Base-by-base conservation (phyloP, 2,797 vertebrate genomes). In the Pangasius macronema region DNA sequence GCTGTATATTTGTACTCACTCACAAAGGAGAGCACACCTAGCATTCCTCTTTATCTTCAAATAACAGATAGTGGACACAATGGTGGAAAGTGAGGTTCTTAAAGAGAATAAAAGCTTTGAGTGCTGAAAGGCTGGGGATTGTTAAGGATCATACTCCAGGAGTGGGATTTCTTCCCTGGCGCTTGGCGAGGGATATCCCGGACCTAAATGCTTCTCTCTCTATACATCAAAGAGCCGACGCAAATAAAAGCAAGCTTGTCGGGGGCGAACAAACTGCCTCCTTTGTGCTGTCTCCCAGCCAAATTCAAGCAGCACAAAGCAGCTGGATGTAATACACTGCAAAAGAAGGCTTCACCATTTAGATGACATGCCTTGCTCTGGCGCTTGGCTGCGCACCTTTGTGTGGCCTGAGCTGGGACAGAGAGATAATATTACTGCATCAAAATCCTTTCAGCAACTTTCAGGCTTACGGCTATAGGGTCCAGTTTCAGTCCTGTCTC, bases 171-270 rank as follows among this genome's bases (percentile, higher is more conserved):
- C 94, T 94, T 90, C 84, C 93, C 93, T 94, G 92, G 95, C 95
- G 93, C 94, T 96, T 92, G 94, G 93, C 61, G 89, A 95, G 93
- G 89, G 94, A 95, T 95, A 96, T 94, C 95, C 94, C 92, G 92
- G 76, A 93, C 94, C 95, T 94, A 94, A 94, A 95, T 85, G 87
- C 83, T 87, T 84, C 81, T 93, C 95, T 95, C 94, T 95, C 94
- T 94, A 94, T 94, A 96, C 96, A 95, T 96, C 96, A 96, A 96
- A 96, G 95, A 86, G 91, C 92, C 85, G 89, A 88, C 83, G 70
- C 93, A 95, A 95, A 96, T 96, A 96, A 96, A 96, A 96, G 95
- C 93, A 95, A 95, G 95, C 95, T 95, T 96, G 95, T 96, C 94
- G 95, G 94, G 87, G 94, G 93, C 85, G 95, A 96, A 96, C 96